These are phyloP conservation scores for Troides aeacus DNA, from an alignment of 2,888 invertebrate genomes.

Conservation along the genomic window DNA sequence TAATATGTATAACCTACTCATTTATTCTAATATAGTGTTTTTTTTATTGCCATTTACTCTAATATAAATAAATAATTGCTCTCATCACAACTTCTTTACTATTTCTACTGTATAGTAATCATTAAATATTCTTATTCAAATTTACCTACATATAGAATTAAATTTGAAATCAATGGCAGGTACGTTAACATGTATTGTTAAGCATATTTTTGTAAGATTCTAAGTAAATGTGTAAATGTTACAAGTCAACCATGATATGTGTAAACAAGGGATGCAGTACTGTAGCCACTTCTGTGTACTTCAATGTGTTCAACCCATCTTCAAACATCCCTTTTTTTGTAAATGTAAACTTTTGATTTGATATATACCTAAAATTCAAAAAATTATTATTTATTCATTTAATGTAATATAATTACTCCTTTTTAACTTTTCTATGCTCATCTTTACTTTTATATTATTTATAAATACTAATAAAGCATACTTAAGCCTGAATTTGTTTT, in stretches of 20 bases:
- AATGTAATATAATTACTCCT: neutral
- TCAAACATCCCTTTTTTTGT: conserved; percentile 72
- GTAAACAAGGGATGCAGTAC: conserved; percentile 82
- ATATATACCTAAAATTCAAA: conserved; percentile 60
- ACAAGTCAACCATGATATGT: conserved; percentile 80
- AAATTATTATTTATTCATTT: neutral
- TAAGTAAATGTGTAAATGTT: conserved; percentile 42
- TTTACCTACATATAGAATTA: neutral
- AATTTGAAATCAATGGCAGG: conserved; percentile 6
- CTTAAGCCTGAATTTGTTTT: no score
- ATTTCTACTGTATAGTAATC: neutral
- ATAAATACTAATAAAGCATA: no score
- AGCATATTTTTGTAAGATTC: neutral
- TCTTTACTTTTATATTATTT: neutral
- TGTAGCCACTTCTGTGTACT: conserved; percentile 77
- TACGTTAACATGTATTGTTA: conserved; percentile 6
- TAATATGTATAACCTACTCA: no score
- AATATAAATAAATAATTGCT: neutral
- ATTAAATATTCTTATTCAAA: neutral
- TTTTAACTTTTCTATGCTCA: neutral
- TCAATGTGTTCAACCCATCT: conserved; percentile 83
- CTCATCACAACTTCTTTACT: neutral
- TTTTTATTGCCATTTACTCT: neutral
- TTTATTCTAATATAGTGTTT: no score
- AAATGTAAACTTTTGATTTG: conserved; percentile 63